phyloP scores from a whole-genome alignment of 2,888 invertebrate genomes.

The Melikaiella ostensackeni region DNA sequence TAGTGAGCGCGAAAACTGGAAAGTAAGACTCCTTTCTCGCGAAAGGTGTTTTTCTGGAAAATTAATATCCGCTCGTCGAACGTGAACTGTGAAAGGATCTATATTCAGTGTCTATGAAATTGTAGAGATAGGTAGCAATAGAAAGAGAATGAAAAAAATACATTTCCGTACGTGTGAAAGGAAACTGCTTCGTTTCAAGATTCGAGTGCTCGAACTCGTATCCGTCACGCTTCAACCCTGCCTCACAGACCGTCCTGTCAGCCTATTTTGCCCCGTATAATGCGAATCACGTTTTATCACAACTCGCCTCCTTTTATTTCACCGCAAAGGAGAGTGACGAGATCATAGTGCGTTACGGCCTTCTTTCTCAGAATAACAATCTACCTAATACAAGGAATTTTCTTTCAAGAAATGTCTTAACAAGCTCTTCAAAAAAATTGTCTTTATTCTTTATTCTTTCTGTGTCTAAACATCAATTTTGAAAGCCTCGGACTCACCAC shows the following conservation, averaged over 20 bases:
- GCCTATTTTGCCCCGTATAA: constrained; percentile 27
- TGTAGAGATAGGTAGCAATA: constrained; percentile 23
- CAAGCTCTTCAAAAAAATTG: background rate
- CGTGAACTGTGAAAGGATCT: constrained; percentile 33
- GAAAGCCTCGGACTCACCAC: too few relatives aligned
- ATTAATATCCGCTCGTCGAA: constrained; percentile 35
- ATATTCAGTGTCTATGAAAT: constrained; percentile 14
- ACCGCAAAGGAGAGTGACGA: constrained; percentile 28
- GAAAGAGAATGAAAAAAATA: constrained; percentile 19
- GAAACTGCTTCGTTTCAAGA: constrained; percentile 5
- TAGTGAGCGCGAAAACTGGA: constrained; percentile 23
- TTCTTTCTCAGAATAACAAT: background rate
- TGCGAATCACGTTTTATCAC: constrained; percentile 24
- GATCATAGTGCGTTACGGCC: background rate
- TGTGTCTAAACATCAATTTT: background rate
- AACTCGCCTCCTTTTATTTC: background rate
- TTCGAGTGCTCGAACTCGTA: constrained; percentile 13
- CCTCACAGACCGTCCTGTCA: constrained; percentile 1
- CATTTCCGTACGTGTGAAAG: constrained; percentile 30
- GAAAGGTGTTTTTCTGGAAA: constrained; percentile 39
- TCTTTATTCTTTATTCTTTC: background rate
- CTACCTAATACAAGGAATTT: background rate
- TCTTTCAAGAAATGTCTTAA: background rate
- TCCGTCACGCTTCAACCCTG: constrained; percentile 25
- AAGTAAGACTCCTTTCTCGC: constrained; percentile 36